Evolutionary conservation across 2,888 invertebrate species (phyloP), one percentile per base, ranked within the genome.

Genomic region (Ligdia adustata): DNA sequence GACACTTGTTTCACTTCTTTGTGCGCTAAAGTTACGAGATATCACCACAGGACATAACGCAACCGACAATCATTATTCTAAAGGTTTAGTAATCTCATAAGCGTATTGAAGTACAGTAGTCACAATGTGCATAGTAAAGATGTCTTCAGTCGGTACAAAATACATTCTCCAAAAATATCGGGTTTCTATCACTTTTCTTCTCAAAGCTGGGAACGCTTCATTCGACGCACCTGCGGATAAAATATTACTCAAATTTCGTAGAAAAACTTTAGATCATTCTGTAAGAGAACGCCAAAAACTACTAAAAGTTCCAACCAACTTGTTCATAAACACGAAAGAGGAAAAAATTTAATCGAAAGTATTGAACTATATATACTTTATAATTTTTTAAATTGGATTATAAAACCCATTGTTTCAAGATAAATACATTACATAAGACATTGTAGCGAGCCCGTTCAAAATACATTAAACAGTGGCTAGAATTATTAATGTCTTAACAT

Each of bases 91-190:
- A 77, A 79, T 77, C 79, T 75, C 71, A 79, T 87, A 87, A 87
- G 88, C 86, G 85, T 87, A 81, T 78, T 73, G 62, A 66, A 74
- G 72, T 80, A 74, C 66, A 72, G 62, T 76, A 72, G 69, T 76
- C 69, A 67, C 62, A 72, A 73, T 72, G 77, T 75, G 77, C 75
- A 72, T 74, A 80, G 77, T 78, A 75, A 73, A 80, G 74, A 72
- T 55, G 61, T 62, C 60, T 60, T 55, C 57, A 64, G n/a, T 22
- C 22, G n/a, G 66, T 78, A 77, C 64, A 79, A 86, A 84, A 85
- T 77, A 82, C 74, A 79, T 72, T 59, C 58, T 88, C 84, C 80
- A 88, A 88, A 88, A 88, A 88, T 88, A 88, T 78, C 71, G 69
- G 74, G 70, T 68, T 64, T 37, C 55, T 65, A 55, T 56, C 56